A percentile compares a stretch with the other conserved stretches of the same genome.
phyloP scores from a whole-genome alignment of 2,113 vertebrate genomes.

The Sigmodon hispidus region DNA sequence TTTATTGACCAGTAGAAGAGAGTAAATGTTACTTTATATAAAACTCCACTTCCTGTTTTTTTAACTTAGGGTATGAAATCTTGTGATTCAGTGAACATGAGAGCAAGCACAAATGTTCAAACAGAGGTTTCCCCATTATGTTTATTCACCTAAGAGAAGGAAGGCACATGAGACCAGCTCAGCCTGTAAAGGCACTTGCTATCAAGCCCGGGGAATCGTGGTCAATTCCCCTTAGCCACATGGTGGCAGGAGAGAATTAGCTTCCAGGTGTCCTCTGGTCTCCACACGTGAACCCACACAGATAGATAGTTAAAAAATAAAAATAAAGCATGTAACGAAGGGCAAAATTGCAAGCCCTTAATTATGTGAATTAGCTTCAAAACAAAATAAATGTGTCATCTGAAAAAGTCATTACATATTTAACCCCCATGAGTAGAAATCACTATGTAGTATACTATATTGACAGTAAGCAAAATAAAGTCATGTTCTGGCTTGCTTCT shows the following conservation, averaged over 20 bases:
- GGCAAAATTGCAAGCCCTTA: not conserved
- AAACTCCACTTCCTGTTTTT: slow-evolving; percentile 86
- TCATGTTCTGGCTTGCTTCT: not conserved
- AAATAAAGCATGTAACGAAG: not conserved
- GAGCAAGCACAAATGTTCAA: slow-evolving; percentile 69
- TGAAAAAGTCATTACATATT: not conserved
- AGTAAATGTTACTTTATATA: slow-evolving; percentile 82
- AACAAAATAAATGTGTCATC: not conserved
- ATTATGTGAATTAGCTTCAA: slow-evolving; percentile 15
- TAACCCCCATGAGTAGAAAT: not conserved
- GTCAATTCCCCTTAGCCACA: not conserved
- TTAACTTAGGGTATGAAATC: slow-evolving; percentile 77
- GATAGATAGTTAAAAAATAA: not conserved
- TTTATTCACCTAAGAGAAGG: slow-evolving; percentile 45
- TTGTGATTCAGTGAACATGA: slow-evolving; percentile 78
- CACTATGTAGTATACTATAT: not conserved
- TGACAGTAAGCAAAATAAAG: not conserved
- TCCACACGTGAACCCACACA: not conserved
- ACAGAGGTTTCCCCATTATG: not conserved
- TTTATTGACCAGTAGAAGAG: slow-evolving; percentile 81
- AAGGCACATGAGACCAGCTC: not conserved
- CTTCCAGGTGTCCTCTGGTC: not conserved
- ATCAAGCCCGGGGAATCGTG: not conserved
- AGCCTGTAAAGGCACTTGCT: not conserved
- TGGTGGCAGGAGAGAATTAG: not conserved